A percentile compares a stretch with the other conserved stretches of the same genome.
phyloP scores from a whole-genome alignment of 1,140 invertebrate genomes.

The Drusus annulatus region DNA sequence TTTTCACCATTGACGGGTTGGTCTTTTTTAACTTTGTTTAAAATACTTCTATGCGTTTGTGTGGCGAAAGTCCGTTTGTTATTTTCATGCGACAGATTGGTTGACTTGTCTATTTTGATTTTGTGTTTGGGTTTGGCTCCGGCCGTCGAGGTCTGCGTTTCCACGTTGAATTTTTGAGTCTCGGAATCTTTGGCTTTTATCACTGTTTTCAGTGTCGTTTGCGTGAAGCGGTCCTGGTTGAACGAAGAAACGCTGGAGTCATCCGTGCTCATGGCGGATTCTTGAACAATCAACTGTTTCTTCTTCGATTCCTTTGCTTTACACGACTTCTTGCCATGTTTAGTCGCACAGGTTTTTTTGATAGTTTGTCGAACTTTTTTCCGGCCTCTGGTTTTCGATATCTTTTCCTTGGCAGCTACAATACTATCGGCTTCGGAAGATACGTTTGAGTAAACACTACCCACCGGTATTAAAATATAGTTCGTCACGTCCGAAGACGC shows the following conservation, averaged over 20 bases:
- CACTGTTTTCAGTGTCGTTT: slow-evolving; percentile 40
- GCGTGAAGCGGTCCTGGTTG: slow-evolving; percentile 41
- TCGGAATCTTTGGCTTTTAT: neutral
- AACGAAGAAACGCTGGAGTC: slow-evolving; percentile 7
- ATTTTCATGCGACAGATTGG: slow-evolving; percentile 9
- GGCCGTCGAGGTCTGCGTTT: slow-evolving; percentile 11
- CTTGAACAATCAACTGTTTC: neutral
- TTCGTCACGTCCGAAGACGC: no score
- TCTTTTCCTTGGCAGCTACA: no score
- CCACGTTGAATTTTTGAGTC: slow-evolving; percentile 15
- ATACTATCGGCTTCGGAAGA: no score
- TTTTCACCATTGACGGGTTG: no score
- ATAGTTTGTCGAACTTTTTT: neutral
- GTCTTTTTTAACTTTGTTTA: no score
- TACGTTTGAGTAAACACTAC: no score
- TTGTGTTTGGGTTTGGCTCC: neutral
- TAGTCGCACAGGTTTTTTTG: neutral
- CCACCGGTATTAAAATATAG: no score
- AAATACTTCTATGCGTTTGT: slow-evolving; percentile 1
- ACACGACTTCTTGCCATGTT: neutral
- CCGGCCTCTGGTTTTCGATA: no score
- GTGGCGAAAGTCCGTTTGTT: slow-evolving; percentile 17
- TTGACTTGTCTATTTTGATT: slow-evolving; percentile 23
- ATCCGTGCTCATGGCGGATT: neutral
- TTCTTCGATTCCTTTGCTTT: neutral